Conservation (phyloP, 30 jellyfish, hydroid and myxozoan species). For the Cassiopea andromeda region DNA sequence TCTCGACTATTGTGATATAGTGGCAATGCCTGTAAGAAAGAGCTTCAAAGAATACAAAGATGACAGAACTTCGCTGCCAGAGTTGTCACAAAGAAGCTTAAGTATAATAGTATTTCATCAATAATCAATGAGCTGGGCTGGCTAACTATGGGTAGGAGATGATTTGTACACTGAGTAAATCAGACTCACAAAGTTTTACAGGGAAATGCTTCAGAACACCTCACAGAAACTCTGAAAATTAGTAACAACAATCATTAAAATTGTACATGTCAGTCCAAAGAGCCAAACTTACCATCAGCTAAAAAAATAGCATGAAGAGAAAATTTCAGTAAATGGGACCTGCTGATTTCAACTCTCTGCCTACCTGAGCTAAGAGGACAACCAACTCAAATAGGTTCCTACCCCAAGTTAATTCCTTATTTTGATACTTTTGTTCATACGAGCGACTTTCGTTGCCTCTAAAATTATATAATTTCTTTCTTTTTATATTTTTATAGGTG, state of each 20-base stretch:
- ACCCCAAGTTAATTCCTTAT: conserved; percentile 26
- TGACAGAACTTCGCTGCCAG: conserved; percentile 68
- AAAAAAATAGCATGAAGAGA: conserved; percentile 59
- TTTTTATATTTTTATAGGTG: too few species aligned
- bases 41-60: conserved; percentile 60
- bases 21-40: conserved; percentile 68
- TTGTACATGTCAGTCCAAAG: conserved; percentile 59
- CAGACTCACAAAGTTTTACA: conserved; percentile 54
- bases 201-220: conserved; percentile 42
- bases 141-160: conserved; percentile 62
- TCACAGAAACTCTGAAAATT: conserved; percentile 55
- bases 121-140: conserved; percentile 64
- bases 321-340: conserved; percentile 60
- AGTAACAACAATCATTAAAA: conserved; percentile 29
- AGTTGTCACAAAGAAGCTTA: conserved; percentile 50
- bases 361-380: conserved; percentile 69
- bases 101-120: conserved; percentile 52
- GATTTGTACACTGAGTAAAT: conserved; percentile 52
- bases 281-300: conserved; percentile 57
- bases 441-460: conserved; percentile 2
- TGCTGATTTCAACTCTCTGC: conserved; percentile 63
- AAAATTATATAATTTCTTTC: background rate
- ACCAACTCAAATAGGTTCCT: conserved; percentile 33
- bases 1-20: conserved; percentile 43
- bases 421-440: conserved; percentile 30